Percentiles rank a stretch among this genome's conserved stretches.
phyloP scores from a whole-genome alignment of 2,888 invertebrate species.

The Lottia gigantea region DNA sequence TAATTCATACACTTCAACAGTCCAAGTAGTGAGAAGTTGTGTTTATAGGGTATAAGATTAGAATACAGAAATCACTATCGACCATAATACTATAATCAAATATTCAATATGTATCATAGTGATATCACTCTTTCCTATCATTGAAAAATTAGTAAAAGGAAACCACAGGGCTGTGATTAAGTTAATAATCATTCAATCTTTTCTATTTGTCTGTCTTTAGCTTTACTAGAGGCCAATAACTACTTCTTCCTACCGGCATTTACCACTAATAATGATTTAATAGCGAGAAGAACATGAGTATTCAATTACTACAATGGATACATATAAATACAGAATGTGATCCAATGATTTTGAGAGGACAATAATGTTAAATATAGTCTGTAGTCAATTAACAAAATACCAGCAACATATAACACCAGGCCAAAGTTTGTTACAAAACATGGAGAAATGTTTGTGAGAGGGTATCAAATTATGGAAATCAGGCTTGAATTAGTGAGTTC shows the following conservation, averaged over 20 bases:
- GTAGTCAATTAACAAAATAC: too few relatives aligned
- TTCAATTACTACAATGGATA: background rate
- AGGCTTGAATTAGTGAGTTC: background rate
- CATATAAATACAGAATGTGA: background rate
- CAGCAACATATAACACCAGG: too few relatives aligned
- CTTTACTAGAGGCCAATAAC: too few relatives aligned
- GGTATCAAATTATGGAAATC: conserved; percentile 1
- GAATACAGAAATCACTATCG: too few relatives aligned
- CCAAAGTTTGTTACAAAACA: too few relatives aligned
- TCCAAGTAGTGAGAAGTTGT: background rate
- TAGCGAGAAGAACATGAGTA: background rate
- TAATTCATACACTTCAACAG: conserved; percentile 5
- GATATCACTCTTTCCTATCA: too few relatives aligned
- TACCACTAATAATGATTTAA: background rate
- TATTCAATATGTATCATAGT: background rate
- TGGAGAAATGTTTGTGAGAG: background rate
- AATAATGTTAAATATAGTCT: too few relatives aligned
- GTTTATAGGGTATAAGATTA: background rate
- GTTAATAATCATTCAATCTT: too few relatives aligned
- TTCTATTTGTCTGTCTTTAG: too few relatives aligned
- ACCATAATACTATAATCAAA: background rate
- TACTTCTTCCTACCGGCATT: background rate
- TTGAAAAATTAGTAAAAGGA: too few relatives aligned
- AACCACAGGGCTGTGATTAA: too few relatives aligned
- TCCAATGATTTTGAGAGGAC: background rate